A percentile compares a stretch with the other conserved stretches of the same genome.
phyloP scores from a whole-genome alignment of 2,113 vertebrate genomes.

The Atractosteus spatula region DNA sequence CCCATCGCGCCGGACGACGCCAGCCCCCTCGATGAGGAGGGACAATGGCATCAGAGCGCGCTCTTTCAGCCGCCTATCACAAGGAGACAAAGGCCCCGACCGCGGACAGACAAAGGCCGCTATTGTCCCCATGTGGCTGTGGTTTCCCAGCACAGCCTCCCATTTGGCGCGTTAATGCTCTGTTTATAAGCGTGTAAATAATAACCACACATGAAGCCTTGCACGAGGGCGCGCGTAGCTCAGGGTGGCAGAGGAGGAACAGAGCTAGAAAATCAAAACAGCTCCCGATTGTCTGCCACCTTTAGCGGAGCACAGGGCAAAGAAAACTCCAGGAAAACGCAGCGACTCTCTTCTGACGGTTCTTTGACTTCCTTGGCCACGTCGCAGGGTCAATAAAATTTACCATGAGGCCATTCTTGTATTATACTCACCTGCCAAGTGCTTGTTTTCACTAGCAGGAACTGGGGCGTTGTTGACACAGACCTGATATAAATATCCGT shows the following conservation, averaged over 20 bases:
- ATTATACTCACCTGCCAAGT: no score
- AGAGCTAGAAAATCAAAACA: no score
- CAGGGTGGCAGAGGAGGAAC: background rate
- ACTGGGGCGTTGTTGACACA: no score
- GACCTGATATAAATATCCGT: no score
- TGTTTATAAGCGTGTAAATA: slow-evolving; percentile 48
- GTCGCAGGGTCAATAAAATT: no score
- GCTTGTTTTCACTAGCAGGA: no score
- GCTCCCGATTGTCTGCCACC: no score
- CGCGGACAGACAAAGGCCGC: slow-evolving; percentile 48
- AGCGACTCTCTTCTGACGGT: no score
- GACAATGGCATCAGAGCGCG: slow-evolving; percentile 22
- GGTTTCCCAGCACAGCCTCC: slow-evolving; percentile 29
- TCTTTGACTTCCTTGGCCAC: no score
- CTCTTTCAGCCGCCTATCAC: slow-evolving; percentile 34
- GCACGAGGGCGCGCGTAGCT: background rate
- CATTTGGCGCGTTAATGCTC: slow-evolving; percentile 40
- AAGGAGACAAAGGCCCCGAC: slow-evolving; percentile 21
- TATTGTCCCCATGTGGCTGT: slow-evolving; percentile 43
- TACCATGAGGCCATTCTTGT: no score
- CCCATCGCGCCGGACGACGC: slow-evolving; percentile 28
- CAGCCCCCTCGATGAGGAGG: background rate
- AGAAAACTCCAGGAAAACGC: no score
- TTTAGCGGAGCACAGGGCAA: no score
- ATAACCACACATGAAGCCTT: slow-evolving; percentile 29